A percentile compares a stretch with the other conserved stretches of the same genome.
Conservation (phyloP, 2,797 vertebrate genomes). For the Okamejei kenojei region DNA sequence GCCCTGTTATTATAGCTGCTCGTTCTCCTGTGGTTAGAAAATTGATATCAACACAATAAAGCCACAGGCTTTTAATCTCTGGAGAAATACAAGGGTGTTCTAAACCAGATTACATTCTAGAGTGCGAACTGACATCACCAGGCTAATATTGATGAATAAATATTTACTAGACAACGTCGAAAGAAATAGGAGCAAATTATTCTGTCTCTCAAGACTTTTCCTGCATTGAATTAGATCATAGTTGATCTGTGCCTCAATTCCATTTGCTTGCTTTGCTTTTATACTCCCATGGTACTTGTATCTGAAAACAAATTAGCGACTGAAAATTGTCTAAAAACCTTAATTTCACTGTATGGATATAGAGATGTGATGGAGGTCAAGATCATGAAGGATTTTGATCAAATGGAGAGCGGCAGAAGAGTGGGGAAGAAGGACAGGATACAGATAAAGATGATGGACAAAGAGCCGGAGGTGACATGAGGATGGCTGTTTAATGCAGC, state of each 20-base stretch:
- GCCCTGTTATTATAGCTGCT: constrained; percentile 21
- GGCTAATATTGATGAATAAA: neutral
- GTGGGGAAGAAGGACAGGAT: neutral
- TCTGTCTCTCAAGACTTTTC: neutral
- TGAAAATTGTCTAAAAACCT: neutral
- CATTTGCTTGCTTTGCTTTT: neutral
- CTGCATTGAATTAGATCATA: neutral
- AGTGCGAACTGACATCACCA: no score
- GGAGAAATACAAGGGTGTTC: no score
- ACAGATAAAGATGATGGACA: neutral
- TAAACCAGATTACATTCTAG: neutral
- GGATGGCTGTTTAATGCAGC: neutral
- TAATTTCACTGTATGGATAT: neutral
- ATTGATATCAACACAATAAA: constrained; percentile 9
- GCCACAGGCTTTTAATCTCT: neutral
- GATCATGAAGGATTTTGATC: neutral
- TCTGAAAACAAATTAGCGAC: neutral
- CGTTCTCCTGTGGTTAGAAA: neutral
- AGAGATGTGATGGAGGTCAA: neutral
- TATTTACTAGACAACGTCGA: neutral
- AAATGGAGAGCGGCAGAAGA: neutral
- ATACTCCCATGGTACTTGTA: neutral
- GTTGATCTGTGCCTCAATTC: neutral
- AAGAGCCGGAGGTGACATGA: neutral
- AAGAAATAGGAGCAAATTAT: neutral